phyloP scores from a whole-genome alignment of 2,797 vertebrate species.

The Sebastes iracundus region DNA sequence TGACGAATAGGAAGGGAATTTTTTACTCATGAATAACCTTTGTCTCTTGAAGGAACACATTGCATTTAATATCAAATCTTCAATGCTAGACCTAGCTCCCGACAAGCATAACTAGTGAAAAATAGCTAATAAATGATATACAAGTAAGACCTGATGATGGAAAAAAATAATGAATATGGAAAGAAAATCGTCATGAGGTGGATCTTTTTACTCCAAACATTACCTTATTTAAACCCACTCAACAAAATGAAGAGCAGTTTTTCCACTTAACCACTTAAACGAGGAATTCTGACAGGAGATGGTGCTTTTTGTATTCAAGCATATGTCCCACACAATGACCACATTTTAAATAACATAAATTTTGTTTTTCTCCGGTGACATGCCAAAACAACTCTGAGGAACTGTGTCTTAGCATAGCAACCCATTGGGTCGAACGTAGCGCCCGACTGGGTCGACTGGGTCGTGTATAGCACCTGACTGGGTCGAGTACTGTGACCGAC shows the following conservation, averaged over 20 bases:
- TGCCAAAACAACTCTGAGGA: too few species aligned
- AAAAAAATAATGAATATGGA: background rate
- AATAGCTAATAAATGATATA: background rate
- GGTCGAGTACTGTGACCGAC: too few species aligned
- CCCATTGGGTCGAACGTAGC: too few species aligned
- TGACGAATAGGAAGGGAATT: slow-evolving; percentile 3
- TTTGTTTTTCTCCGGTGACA: too few species aligned
- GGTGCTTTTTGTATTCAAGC: too few species aligned
- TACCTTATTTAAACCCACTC: background rate
- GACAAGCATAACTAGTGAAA: background rate
- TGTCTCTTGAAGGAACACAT: background rate
- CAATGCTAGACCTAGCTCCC: background rate
- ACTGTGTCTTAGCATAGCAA: too few species aligned
- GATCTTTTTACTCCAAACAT: background rate
- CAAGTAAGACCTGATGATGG: background rate
- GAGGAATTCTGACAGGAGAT: too few species aligned
- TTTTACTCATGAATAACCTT: slow-evolving; percentile 29
- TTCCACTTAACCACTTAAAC: background rate
- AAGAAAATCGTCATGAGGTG: background rate
- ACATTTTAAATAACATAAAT: too few species aligned
- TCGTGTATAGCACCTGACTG: too few species aligned
- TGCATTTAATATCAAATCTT: background rate
- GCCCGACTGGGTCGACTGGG: too few species aligned
- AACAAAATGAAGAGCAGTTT: background rate
- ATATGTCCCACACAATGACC: too few species aligned